Evolutionary conservation across 2,888 invertebrate genomes (phyloP), one percentile per base, ranked within the genome.

Genomic region (Philereme transversata): DNA sequence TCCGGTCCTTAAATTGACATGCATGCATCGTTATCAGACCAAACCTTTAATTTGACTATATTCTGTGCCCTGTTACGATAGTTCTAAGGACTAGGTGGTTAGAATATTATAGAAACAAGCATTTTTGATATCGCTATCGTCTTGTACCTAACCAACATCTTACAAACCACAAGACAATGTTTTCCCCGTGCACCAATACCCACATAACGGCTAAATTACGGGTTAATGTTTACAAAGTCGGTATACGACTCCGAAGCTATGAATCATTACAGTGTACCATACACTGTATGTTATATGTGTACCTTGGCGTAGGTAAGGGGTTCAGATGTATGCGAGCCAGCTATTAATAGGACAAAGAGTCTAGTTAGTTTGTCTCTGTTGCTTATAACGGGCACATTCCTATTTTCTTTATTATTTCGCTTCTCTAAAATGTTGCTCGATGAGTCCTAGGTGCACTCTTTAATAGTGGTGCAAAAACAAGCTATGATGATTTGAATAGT

Each of bases 181-280:
- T 40, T 46, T 11, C 9, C 40, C 54, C 51, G 56, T 10, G 3
- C 57, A 48, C 51, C 5, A 33, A 45, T 22, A 51, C 55, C 34
- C 50, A 46, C 41, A 64, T 56, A 62, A 60, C 53, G 51, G 49
- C 36, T 22, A 54, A 49, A 64, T 50, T 51, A 59, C 52, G 7
- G 11, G 52, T 50, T 57, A 57, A 49, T 62, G 62, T 53, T 64
- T 64, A 67, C 64, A 67, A 60, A 57, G 64, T 59, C n/a, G 36
- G 51, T 50, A 10, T 38, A 9, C 22, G 33, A 40, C 41, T 40
- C 6, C 46, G 34, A 43, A 51, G n/a, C 56, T 41, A 51, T 59
- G 59, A 63, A 52, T 60, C 57, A 63, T 54, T 54, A 48, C 36
- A 52, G 4, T 52, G 45, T 40, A 50, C 22, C 4, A n/a, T 43